phyloP scores from a whole-genome alignment of 2,113 vertebrate genomes.

The Columbina picui region DNA sequence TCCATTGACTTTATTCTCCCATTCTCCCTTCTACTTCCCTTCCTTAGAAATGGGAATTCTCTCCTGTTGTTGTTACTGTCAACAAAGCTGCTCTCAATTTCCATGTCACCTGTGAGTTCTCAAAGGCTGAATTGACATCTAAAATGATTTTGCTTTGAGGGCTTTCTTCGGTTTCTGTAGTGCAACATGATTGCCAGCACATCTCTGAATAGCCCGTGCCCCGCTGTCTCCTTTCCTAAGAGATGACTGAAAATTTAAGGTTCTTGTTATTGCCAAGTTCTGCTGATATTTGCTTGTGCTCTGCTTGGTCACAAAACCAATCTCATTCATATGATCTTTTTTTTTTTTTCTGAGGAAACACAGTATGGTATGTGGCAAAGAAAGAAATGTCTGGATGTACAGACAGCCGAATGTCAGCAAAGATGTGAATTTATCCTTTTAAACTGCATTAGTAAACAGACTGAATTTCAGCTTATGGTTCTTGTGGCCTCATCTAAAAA shows the following conservation, averaged over 20 bases:
- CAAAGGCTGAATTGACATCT: neutral
- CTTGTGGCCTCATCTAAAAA: constrained; percentile 33
- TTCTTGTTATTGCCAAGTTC: neutral
- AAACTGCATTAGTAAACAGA: neutral
- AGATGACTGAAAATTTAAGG: neutral
- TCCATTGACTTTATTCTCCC: neutral
- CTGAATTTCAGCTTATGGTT: constrained; percentile 20
- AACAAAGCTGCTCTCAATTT: neutral
- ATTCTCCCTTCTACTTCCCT: neutral
- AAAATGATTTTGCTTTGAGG: neutral
- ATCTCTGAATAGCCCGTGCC: neutral
- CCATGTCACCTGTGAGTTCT: neutral
- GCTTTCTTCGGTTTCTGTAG: neutral
- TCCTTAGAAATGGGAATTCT: neutral
- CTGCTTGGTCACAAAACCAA: neutral
- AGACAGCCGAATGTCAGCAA: neutral
- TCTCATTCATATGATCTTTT: neutral
- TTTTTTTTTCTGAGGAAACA: neutral
- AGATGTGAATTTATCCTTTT: constrained; percentile 4
- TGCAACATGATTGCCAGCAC: neutral
- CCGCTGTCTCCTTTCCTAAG: neutral
- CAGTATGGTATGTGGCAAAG: neutral
- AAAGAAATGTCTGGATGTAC: neutral
- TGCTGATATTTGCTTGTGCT: neutral
- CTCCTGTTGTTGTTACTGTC: neutral